Evolutionary conservation across 2,888 invertebrate species (phyloP).

Genomic region (Eupithecia dodoneata): DNA sequence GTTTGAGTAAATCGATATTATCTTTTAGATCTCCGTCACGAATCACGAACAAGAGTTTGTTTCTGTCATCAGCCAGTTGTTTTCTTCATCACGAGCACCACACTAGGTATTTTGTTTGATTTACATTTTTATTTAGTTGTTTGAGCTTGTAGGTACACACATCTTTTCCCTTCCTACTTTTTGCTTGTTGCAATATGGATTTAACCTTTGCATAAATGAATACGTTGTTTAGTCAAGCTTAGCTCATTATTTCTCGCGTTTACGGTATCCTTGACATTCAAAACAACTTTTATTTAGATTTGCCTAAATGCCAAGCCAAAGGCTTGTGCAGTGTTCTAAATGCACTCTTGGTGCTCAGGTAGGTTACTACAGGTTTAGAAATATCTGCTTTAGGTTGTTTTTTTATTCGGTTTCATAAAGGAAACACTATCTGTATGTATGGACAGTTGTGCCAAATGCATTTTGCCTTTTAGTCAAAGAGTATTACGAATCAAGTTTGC

Average conservation of each 20-base stretch:
- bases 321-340: background rate
- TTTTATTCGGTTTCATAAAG: background rate
- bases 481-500: too few species aligned
- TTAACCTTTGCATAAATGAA: constrained; percentile 34
- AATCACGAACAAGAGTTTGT: background rate
- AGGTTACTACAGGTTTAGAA: background rate
- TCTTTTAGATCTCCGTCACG: background rate
- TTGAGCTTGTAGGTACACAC: background rate
- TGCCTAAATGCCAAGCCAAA: constrained; percentile 49
- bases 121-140: background rate
- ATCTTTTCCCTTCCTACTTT: background rate
- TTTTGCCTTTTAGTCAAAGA: background rate
- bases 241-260: constrained; percentile 45
- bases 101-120: background rate
- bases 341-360: background rate
- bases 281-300: constrained; percentile 53
- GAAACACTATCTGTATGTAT: background rate
- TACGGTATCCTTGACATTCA: constrained; percentile 57
- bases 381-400: background rate
- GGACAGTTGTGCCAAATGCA: background rate
- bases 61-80: background rate
- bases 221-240: constrained; percentile 19
- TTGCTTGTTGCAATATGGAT: background rate
- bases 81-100: background rate
- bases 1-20: constrained; percentile 1